A percentile compares a stretch with the other conserved stretches of the same genome.
phyloP scores from a whole-genome alignment of 2,797 vertebrate genomes.

The Rousettus madagascariensis region DNA sequence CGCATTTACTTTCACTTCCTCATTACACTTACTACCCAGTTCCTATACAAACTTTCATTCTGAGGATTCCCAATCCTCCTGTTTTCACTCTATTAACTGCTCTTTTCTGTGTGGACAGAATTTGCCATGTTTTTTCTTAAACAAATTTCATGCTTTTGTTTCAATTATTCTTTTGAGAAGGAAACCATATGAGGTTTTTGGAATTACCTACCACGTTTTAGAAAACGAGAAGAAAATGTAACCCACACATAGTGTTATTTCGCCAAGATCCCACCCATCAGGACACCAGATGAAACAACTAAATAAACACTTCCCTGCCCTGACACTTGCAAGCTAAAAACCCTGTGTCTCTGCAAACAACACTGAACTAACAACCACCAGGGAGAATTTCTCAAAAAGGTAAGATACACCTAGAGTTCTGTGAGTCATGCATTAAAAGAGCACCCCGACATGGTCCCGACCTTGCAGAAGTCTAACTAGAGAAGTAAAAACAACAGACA shows the following conservation, averaged over 20 bases:
- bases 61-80: slow-evolving; percentile 22
- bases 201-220: neutral
- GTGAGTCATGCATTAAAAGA: neutral
- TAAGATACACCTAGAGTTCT: neutral
- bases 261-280: neutral
- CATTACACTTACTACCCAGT: neutral
- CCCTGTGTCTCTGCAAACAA: accelerated
- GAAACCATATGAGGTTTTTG: neutral
- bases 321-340: neutral
- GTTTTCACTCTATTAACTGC: slow-evolving; percentile 60
- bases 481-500: neutral
- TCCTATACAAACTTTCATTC: slow-evolving; percentile 42
- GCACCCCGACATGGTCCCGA: neutral
- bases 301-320: no score
- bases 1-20: slow-evolving; percentile 51
- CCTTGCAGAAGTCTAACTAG: neutral
- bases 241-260: neutral
- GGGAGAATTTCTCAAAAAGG: neutral
- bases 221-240: neutral
- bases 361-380: no score
- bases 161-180: neutral
- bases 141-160: neutral
- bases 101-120: neutral
- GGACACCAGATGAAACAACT: neutral
- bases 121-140: slow-evolving; percentile 9